Base-by-base conservation (phyloP, 2,888 invertebrate genomes). In the Cheilosia pagana region DNA sequence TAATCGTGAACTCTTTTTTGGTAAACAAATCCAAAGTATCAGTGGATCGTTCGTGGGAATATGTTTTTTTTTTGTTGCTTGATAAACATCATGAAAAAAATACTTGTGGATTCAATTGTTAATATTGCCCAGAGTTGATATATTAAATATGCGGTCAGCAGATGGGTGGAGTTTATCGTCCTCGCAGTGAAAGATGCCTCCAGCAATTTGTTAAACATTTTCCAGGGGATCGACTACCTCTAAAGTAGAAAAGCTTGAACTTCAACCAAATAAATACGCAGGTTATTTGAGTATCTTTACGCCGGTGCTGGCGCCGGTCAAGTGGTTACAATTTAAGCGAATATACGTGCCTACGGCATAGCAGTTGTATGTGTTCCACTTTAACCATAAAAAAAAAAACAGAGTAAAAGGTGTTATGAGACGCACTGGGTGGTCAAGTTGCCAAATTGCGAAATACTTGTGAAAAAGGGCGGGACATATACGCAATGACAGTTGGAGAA, bases 151-250 rank as follows among this genome's bases (percentile, higher is more conserved):
- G 63, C 43, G 57, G 39, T 71, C 77, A 71, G 21, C 45, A 16
- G 43, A 53, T 8, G 31, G 31, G 53, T 43, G 43, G 19, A 63
- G 35, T 59, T 81, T 39, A 12, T 41, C 21, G 19, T 62, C 31
- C 35, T 43, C 43, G n/a, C 10, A 50, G 43, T 31, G 43, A 67
- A 62, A 53, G 48, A 55, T 75, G 75, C 59, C 65, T 59, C 31
- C 59, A 12, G 67, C 48, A 50, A 52, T 31, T 48, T 57, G 57
- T 63, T 70, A 12, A 43, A 65, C 31, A 57, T 19, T 55, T 70
- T 21, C 76, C 59, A 65, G 52, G 77, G 68, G 77, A 76, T 77
- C 77, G 63, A 76, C 70, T 63, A 81, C 76, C 76, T 76, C 14
- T 25, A 19, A n/a, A 76, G 70, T 70, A 50, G 43, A 63, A 76